Evolutionary conservation across 2,113 vertebrate genomes (phyloP).

Genomic region (Urocynchramus pylzowi): DNA sequence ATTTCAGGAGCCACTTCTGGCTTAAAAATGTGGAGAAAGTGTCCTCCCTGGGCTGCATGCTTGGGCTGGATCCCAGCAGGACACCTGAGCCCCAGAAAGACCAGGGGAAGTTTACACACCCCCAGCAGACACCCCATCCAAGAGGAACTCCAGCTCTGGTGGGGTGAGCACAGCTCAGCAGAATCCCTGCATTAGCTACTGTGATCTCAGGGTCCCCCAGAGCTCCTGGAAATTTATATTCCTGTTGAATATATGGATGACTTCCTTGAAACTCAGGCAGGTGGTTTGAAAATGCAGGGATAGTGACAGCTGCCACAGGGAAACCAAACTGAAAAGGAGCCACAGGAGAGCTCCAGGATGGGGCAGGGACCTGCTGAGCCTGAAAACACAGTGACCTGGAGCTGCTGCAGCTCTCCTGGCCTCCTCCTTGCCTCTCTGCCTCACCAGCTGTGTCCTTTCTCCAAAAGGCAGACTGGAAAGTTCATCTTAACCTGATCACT

Average conservation of each 20-base stretch:
- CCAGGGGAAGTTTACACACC: neutral
- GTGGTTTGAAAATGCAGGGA: neutral
- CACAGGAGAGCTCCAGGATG: neutral
- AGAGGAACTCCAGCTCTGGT: neutral
- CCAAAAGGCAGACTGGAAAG: neutral
- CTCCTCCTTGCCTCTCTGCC: neutral
- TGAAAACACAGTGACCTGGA: neutral
- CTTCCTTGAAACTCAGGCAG: neutral
- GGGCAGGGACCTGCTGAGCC: neutral
- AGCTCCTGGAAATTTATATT: neutral
- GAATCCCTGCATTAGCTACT: neutral
- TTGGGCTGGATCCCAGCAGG: neutral
- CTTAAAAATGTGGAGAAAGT: neutral
- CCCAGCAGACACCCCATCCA: neutral
- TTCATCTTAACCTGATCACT: neutral
- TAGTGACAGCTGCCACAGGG: neutral
- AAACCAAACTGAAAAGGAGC: neutral
- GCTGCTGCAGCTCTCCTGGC: neutral
- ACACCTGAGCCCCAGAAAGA: neutral
- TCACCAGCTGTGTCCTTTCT: neutral
- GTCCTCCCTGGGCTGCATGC: neutral
- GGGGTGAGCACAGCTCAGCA: neutral
- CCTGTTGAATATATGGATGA: neutral
- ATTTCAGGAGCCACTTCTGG: neutral
- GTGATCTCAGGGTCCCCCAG: neutral